Evolutionary conservation across 2,113 vertebrate genomes (phyloP).

Genomic region (Eclectus roratus): DNA sequence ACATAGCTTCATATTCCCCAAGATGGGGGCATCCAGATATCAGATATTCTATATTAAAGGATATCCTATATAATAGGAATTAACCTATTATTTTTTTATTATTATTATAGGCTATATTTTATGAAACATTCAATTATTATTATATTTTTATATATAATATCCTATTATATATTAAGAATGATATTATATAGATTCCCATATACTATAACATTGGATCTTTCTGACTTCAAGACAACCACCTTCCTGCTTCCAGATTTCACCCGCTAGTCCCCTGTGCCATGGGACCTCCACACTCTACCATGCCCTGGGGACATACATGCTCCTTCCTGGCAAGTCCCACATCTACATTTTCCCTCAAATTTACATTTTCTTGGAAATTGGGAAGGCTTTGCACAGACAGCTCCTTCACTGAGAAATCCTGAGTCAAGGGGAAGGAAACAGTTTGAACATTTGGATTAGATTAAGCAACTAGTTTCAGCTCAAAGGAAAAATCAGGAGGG

Average conservation of each 20-base stretch:
- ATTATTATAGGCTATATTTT: neutral
- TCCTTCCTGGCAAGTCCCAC: neutral
- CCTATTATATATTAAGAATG: neutral
- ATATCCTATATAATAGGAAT: neutral
- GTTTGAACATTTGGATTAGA: neutral
- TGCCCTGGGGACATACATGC: too few species aligned
- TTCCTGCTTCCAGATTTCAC: neutral
- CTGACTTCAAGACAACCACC: neutral
- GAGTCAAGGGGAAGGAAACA: neutral
- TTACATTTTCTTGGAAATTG: neutral
- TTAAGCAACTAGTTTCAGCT: neutral
- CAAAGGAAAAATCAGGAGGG: neutral
- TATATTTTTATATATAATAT: neutral
- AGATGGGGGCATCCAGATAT: neutral
- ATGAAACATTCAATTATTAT: neutral
- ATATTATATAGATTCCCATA: neutral
- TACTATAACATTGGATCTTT: neutral
- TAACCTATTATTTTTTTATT: neutral
- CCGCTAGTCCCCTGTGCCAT: accelerated
- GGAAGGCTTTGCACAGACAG: neutral
- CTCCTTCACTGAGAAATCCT: neutral
- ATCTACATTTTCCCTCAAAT: neutral
- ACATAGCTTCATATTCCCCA: neutral
- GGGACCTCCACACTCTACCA: accelerated
- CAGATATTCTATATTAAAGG: neutral